Conservation (phyloP, 2,113 vertebrate species). For the Pseudorectes ferrugineus region DNA sequence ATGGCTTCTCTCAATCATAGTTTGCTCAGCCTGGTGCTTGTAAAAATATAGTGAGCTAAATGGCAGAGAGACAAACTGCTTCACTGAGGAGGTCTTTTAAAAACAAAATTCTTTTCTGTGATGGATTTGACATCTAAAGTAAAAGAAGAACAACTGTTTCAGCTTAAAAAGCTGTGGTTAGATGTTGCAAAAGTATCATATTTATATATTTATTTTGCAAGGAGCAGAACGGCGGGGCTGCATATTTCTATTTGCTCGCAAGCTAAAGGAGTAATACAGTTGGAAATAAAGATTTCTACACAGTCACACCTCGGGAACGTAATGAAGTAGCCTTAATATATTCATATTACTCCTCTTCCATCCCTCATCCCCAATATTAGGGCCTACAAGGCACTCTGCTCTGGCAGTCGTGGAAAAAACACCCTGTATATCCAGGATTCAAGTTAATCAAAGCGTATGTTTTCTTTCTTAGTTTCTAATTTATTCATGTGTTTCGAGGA, state of each 20-base stretch:
- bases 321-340: neutral
- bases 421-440: neutral
- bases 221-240: neutral
- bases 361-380: neutral
- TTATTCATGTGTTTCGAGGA: neutral
- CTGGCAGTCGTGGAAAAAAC: neutral
- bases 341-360: neutral
- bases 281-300: neutral
- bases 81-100: constrained; percentile 61
- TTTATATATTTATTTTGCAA: constrained; percentile 51
- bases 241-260: neutral
- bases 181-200: constrained; percentile 21
- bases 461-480: neutral
- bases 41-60: constrained; percentile 72
- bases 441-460: neutral
- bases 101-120: constrained; percentile 65
- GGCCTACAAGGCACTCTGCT: neutral
- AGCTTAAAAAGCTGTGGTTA: constrained; percentile 63
- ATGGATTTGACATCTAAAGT: constrained; percentile 66
- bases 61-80: constrained; percentile 62
- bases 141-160: constrained; percentile 53
- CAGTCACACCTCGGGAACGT: neutral
- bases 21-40: constrained; percentile 78
- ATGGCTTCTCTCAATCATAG: constrained; percentile 88
- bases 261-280: neutral